phyloP scores from a whole-genome alignment of 2,888 invertebrate genomes.

The Stenolophus ochropezus region DNA sequence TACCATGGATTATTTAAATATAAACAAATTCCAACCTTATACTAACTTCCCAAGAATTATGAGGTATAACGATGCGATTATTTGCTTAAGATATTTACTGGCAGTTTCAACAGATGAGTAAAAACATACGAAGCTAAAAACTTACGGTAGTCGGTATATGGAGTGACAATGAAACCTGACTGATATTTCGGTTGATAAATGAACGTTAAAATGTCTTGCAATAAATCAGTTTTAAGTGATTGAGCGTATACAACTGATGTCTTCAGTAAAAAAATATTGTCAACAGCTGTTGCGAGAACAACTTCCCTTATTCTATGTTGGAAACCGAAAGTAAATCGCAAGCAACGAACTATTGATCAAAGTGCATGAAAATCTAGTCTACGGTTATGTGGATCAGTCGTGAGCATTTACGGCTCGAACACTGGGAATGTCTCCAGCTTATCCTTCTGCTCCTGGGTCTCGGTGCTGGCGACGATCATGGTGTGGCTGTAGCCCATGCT shows the following conservation, averaged over 20 bases:
- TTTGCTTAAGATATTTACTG: slow-evolving; percentile 49
- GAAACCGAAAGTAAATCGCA: background rate
- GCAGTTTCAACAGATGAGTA: slow-evolving; percentile 47
- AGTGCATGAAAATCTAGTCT: slow-evolving; percentile 45
- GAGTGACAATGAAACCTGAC: slow-evolving; percentile 11
- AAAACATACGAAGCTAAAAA: background rate
- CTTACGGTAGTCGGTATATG: background rate
- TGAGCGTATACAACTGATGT: slow-evolving; percentile 15
- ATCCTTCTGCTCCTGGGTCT: slow-evolving; percentile 79
- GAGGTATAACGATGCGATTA: slow-evolving; percentile 53
- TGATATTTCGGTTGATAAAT: slow-evolving; percentile 48
- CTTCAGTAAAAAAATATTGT: slow-evolving; percentile 27
- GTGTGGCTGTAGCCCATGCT: slow-evolving; percentile 92
- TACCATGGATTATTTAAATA: slow-evolving; percentile 44
- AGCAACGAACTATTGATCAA: slow-evolving; percentile 49
- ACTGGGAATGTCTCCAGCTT: slow-evolving; percentile 78
- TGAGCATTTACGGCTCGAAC: slow-evolving; percentile 68
- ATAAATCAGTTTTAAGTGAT: slow-evolving; percentile 16
- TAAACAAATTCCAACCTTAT: slow-evolving; percentile 34
- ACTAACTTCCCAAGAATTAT: slow-evolving; percentile 48
- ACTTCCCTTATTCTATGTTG: background rate
- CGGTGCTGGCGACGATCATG: slow-evolving; percentile 80
- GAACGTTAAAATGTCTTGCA: slow-evolving; percentile 22
- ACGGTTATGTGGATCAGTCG: slow-evolving; percentile 44
- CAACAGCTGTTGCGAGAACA: background rate